Conservation (phyloP, 2,113 vertebrate genomes). For the Danionella cerebrum region DNA sequence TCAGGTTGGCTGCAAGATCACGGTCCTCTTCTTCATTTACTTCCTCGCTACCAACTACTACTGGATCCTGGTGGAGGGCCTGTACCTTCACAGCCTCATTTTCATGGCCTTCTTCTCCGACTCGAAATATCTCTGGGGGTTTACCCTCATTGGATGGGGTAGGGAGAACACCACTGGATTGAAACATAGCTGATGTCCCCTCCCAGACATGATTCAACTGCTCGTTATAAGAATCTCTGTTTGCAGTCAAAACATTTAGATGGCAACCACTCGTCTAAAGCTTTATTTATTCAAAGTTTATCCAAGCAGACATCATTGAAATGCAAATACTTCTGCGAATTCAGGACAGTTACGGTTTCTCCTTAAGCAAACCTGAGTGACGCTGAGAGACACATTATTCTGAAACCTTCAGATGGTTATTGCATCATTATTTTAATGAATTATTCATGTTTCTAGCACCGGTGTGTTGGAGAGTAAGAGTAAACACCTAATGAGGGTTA, state of each 20-base stretch:
- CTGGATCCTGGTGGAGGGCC: constrained; percentile 46
- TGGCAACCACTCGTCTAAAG: background rate
- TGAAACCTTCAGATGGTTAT: too few relatives aligned
- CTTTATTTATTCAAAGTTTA: constrained; percentile 1
- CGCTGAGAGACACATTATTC: background rate
- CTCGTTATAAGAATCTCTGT: background rate
- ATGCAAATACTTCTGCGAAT: background rate
- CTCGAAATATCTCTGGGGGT: constrained; percentile 79
- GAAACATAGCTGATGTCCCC: background rate
- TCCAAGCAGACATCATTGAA: background rate
- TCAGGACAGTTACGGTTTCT: too few relatives aligned
- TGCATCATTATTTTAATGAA: background rate
- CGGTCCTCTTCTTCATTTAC: constrained; percentile 84
- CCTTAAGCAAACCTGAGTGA: background rate
- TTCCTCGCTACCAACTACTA: constrained; percentile 83
- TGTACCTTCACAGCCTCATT: constrained; percentile 85
- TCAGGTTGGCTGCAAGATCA: constrained; percentile 78
- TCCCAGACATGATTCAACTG: background rate
- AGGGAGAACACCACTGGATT: background rate
- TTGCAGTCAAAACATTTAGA: background rate
- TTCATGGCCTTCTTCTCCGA: constrained; percentile 78
- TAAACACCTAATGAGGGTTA: background rate
- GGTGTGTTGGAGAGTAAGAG: background rate
- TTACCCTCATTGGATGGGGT: constrained; percentile 55
- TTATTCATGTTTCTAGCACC: background rate